phyloP scores from a whole-genome alignment of 1,140 invertebrate genomes.

The Drosophila athabasca region DNA sequence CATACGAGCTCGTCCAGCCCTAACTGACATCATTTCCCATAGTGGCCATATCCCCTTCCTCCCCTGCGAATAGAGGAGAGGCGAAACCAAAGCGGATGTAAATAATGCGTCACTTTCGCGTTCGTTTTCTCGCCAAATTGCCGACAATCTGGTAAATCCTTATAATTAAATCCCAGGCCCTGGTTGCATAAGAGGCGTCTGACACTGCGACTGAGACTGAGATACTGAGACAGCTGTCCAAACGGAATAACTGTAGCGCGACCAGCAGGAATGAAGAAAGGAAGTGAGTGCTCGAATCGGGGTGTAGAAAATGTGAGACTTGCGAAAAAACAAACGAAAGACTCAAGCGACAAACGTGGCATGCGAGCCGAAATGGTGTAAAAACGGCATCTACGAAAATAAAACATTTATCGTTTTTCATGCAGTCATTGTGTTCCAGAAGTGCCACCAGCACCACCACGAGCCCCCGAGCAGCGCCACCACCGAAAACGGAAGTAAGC shows the following conservation, averaged over 20 bases:
- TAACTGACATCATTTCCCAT: constrained; percentile 49
- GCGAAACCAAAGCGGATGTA: constrained; percentile 58
- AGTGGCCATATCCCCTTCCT: background rate
- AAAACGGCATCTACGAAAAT: constrained; percentile 52
- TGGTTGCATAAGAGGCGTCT: constrained; percentile 39
- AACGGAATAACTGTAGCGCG: constrained; percentile 60
- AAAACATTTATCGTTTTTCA: constrained; percentile 63
- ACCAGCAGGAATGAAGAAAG: constrained; percentile 63
- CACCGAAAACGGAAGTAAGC: constrained; percentile 68
- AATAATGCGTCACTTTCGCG: constrained; percentile 64
- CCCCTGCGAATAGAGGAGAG: background rate
- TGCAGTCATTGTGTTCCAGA: constrained; percentile 33
- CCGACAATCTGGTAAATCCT: constrained; percentile 65
- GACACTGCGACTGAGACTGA: constrained; percentile 1
- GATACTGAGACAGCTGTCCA: constrained; percentile 37
- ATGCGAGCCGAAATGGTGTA: constrained; percentile 66
- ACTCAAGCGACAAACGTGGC: constrained; percentile 72
- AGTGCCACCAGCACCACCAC: constrained; percentile 36
- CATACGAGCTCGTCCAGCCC: constrained; percentile 8
- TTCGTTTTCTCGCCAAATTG: constrained; percentile 50
- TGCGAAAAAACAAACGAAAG: constrained; percentile 70
- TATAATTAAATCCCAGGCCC: constrained; percentile 67
- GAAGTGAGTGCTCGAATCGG: constrained; percentile 61
- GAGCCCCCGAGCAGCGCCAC: constrained; percentile 6
- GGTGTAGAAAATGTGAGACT: constrained; percentile 53